Conservation (phyloP, 2,797 vertebrate genomes). For the Spinus pinus region DNA sequence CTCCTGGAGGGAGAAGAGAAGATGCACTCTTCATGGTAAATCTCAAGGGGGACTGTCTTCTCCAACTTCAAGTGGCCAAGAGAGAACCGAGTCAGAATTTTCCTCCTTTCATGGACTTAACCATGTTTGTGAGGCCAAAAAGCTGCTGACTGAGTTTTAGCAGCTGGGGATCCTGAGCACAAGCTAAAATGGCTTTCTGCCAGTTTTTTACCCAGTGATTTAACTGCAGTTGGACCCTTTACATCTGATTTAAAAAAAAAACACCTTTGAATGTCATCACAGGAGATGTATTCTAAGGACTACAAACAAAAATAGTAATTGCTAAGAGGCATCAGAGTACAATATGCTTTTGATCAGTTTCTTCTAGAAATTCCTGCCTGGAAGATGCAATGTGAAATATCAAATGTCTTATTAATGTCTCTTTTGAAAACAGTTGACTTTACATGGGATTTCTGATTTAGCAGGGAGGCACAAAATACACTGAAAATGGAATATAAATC, state of each 20-base stretch:
- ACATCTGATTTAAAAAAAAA: background rate
- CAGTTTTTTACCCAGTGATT: background rate
- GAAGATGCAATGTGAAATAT: background rate
- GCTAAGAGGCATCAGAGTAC: background rate
- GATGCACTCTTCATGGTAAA: background rate
- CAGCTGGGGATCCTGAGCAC: background rate
- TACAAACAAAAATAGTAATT: background rate
- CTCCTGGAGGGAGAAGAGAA: background rate
- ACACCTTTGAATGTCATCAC: background rate
- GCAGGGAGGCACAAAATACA: background rate
- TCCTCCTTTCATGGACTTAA: background rate
- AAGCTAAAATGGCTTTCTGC: background rate
- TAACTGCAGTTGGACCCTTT: background rate
- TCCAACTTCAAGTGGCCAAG: background rate
- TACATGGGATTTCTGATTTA: background rate
- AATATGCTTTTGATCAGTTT: background rate
- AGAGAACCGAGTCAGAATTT: background rate
- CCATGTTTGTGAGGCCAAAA: background rate
- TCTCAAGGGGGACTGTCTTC: background rate
- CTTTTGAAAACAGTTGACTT: background rate
- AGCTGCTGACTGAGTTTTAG: background rate
- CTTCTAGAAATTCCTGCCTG: background rate
- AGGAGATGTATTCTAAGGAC: background rate
- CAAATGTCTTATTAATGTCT: background rate
- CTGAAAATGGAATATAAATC: background rate